A percentile compares a stretch with the other conserved stretches of the same genome.
Conservation (phyloP, 2,113 vertebrate species). For the Oryzias melastigma region DNA sequence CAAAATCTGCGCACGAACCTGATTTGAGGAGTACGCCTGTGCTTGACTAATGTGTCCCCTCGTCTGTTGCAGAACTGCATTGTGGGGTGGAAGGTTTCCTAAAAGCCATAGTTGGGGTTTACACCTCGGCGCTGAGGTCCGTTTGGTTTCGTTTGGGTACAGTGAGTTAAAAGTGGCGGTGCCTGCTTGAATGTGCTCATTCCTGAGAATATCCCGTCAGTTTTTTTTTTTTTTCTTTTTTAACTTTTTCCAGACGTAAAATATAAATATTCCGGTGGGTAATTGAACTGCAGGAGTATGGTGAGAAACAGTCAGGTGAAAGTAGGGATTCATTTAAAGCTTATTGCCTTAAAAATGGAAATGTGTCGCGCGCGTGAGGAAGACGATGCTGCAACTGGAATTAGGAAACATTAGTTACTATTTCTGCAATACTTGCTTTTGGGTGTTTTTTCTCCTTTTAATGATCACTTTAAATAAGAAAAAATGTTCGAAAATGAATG, state of each 20-base stretch:
- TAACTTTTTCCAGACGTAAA: constrained; percentile 11
- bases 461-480: no score
- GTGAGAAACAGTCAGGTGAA: constrained; percentile 38
- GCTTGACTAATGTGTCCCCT: constrained; percentile 25
- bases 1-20: constrained; percentile 28
- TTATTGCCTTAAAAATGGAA: constrained; percentile 64
- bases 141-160: constrained; percentile 60
- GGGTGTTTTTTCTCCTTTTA: no score
- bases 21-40: constrained; percentile 25
- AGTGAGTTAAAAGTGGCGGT: constrained; percentile 61
- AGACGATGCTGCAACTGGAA: constrained; percentile 47
- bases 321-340: constrained; percentile 36
- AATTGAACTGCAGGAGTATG: constrained; percentile 19
- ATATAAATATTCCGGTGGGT: constrained; percentile 30
- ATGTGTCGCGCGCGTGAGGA: constrained; percentile 40
- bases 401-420: constrained; percentile 1
- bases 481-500: no score
- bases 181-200: constrained; percentile 56
- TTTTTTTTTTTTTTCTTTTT: constrained; percentile 6
- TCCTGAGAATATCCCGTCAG: constrained; percentile 66
- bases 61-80: constrained; percentile 52
- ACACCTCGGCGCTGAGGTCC: constrained; percentile 63
- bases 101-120: constrained; percentile 55
- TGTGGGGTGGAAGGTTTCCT: constrained; percentile 59
- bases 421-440: background rate